Percentiles rank a stretch among this genome's conserved stretches.
Conservation (phyloP, 2,113 vertebrate genomes). For the Macroglossus sobrinus region DNA sequence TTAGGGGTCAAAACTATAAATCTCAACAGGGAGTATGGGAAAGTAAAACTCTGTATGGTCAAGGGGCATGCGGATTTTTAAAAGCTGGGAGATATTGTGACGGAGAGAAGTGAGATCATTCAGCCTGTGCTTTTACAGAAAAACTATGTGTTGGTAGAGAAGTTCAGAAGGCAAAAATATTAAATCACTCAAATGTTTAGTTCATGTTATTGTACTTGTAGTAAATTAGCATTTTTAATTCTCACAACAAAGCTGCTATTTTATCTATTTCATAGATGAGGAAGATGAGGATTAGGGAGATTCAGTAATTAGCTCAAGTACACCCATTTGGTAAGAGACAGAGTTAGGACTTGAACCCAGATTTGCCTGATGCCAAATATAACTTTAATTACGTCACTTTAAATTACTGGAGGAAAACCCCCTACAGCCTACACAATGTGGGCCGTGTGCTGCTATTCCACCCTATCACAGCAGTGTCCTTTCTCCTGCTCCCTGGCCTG, state of each 20-base stretch:
- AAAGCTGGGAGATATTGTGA: neutral
- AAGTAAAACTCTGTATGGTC: neutral
- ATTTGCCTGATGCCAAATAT: neutral
- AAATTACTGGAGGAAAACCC: neutral
- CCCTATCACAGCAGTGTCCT: neutral
- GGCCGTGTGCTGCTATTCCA: rapidly evolving
- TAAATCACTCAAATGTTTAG: neutral
- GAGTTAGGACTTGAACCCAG: neutral
- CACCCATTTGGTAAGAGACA: neutral
- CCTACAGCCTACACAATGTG: neutral
- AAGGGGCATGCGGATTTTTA: neutral
- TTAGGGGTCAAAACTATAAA: constrained; percentile 33
- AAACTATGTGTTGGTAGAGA: neutral
- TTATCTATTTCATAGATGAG: neutral
- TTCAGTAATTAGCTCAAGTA: neutral
- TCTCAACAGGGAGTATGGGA: neutral
- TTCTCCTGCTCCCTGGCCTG: neutral
- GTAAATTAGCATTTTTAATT: constrained; percentile 27
- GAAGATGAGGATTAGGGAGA: neutral
- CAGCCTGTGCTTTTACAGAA: neutral
- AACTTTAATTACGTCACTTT: neutral
- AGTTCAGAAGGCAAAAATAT: constrained; percentile 22
- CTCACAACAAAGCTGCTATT: neutral
- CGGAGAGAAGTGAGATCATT: neutral
- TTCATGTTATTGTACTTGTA: neutral